Conservation (phyloP, 2,797 vertebrate genomes). For the Perodicticus potto region DNA sequence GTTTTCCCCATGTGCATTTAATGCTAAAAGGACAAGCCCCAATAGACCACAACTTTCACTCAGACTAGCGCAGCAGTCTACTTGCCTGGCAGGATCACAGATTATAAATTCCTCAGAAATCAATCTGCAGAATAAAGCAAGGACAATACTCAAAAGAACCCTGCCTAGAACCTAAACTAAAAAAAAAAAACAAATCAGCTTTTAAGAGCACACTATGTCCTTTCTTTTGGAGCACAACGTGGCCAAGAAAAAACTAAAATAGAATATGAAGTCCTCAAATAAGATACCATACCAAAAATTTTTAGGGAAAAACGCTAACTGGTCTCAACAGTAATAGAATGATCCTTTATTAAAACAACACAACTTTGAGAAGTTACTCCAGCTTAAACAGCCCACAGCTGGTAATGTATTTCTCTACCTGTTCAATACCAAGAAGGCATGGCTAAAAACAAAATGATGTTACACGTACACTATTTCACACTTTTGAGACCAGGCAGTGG, state of each 20-base stretch:
- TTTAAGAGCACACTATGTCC: constrained; percentile 57
- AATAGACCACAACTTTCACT: neutral
- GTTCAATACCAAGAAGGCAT: neutral
- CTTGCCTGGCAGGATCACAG: constrained; percentile 59
- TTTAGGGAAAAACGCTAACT: neutral
- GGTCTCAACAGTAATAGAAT: constrained; percentile 42
- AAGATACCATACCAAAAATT: constrained; percentile 59
- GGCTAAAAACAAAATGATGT: constrained; percentile 37
- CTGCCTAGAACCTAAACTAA: constrained; percentile 49
- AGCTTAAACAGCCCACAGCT: neutral
- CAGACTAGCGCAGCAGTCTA: constrained; percentile 31
- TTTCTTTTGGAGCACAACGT: constrained; percentile 1
- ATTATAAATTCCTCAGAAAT: constrained; percentile 64
- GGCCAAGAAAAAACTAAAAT: constrained; percentile 56
- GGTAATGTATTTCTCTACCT: neutral
- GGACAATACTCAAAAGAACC: constrained; percentile 41
- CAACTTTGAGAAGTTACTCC: neutral
- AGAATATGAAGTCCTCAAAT: constrained; percentile 56
- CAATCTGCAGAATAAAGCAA: constrained; percentile 62
- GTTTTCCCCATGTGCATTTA: neutral
- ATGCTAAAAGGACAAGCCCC: neutral
- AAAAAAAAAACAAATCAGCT: constrained; percentile 19
- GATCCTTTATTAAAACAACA: neutral
- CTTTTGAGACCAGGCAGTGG: neutral
- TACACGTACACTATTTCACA: neutral